Base-by-base conservation (phyloP, 2,797 vertebrate genomes). In the Anabacerthia variegaticeps region DNA sequence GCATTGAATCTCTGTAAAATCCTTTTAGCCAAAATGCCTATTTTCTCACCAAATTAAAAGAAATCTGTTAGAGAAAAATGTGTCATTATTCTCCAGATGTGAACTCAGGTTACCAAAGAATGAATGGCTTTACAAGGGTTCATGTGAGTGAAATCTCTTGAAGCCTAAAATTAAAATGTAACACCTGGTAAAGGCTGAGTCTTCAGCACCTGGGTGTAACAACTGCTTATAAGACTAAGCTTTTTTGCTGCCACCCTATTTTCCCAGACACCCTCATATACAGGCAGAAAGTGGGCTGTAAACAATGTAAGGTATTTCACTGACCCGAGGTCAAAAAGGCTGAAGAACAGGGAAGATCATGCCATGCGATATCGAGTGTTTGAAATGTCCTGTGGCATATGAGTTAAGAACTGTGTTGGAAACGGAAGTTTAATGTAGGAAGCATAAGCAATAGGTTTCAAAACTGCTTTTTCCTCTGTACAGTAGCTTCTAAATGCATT, bases 391-490 rank as follows among this genome's bases (percentile, higher is more conserved):
- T 89, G 41, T 28, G 26, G 37, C 27, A 74, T 41, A 28, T 28
- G 15, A 88, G 15, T 75, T 85, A 56, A 0, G 4, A 68, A 44
- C 22, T 52, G 8, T 74, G 46, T 7, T 83, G 37, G 39, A 91
- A 91, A 78, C 7, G 81, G 27, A 89, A 62, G 18, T 89, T 87
- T 52, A 55, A 77, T 8, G 30, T 21, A 88, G 46, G 30, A 92
- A 78, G 10, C 19, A 44, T 58, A 77, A 82, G 49, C 20, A 65
- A 14, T 49, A 49, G n/a, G 17, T 80, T 94, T 83, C 68, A 79
- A 67, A 93, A 85, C 13, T 55, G 1, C 39, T 68, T n/a, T 54
- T 78, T 88, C 27, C 30, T 68, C 59, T 77, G 34, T 48, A 46
- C 36, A 11, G 23, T 41, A 61, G 22, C 32, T 79, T 77, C 68